These are phyloP conservation scores for Astreopora myriophthalma DNA, from an alignment of 64 coral and sea anemone genomes.

Conservation along the genomic window DNA sequence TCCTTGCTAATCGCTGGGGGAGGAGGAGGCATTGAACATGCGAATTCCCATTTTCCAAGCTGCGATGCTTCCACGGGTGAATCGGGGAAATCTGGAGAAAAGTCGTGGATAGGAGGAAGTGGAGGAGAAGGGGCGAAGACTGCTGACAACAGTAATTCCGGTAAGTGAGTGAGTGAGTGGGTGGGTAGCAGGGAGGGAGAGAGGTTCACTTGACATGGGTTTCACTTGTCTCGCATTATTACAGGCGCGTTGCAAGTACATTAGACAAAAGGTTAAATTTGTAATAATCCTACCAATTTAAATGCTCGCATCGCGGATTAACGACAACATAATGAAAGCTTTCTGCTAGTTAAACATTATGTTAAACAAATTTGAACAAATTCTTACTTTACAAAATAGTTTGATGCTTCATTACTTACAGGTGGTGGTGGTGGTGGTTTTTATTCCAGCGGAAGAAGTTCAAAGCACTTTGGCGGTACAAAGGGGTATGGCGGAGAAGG, in stretches of 20 bases:
- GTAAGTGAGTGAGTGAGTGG: not conserved
- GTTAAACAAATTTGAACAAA: no score
- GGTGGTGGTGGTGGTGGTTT: not conserved
- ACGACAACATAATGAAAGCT: no score
- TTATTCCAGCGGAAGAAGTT: not conserved
- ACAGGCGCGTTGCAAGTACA: no score
- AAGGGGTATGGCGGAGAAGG: not conserved
- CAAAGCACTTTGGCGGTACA: not conserved
- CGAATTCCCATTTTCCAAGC: not conserved
- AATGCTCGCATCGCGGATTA: no score
- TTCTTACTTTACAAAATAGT: no score
- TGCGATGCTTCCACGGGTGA: not conserved
- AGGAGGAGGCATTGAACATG: not conserved
- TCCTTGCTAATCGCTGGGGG: conserved; percentile 41
- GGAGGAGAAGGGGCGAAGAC: not conserved
- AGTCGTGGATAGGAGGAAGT: not conserved
- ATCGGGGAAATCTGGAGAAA: not conserved
- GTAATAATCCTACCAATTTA: no score
- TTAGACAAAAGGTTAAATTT: no score
- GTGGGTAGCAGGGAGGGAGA: no score
- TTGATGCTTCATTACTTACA: not conserved
- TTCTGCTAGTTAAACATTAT: no score
- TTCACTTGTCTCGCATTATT: no score
- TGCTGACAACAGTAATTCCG: not conserved
- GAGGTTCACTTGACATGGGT: no score